A percentile compares a stretch with the other conserved stretches of the same genome.
Conservation (phyloP, 2,888 invertebrate genomes). For the Meteorus cinctellus region DNA sequence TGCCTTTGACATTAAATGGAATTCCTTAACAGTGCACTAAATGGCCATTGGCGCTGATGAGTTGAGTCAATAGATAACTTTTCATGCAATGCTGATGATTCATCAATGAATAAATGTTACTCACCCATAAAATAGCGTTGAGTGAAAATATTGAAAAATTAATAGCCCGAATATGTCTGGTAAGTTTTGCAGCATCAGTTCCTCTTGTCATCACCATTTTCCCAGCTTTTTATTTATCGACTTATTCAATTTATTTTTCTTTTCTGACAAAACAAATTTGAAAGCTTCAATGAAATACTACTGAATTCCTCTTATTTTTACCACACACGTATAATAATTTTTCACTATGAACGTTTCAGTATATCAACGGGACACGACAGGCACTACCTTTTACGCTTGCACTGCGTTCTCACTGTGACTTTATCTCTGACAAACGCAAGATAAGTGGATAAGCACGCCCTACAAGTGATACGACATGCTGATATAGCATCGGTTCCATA, state of each 20-base stretch:
- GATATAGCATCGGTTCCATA: not conserved
- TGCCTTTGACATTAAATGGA: no score
- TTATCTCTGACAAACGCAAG: constrained; percentile 69
- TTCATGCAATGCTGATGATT: not conserved
- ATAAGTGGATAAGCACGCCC: constrained; percentile 70
- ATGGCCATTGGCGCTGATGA: no score
- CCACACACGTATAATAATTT: not conserved
- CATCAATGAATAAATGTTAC: constrained; percentile 66
- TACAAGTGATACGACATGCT: constrained; percentile 56
- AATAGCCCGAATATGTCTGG: constrained; percentile 85
- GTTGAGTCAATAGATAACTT: no score
- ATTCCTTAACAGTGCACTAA: no score
- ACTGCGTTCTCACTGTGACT: constrained; percentile 47
- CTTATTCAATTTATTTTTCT: not conserved
- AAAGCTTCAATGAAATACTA: not conserved
- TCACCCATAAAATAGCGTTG: constrained; percentile 87
- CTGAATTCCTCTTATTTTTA: not conserved
- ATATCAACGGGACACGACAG: not conserved
- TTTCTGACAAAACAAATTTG: not conserved
- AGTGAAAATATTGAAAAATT: constrained; percentile 89
- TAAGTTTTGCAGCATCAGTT: constrained; percentile 77
- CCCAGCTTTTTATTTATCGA: not conserved
- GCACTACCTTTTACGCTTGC: constrained; percentile 30
- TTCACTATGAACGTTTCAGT: not conserved
- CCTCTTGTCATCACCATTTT: constrained; percentile 70